Conservation (phyloP, 37 sponge, comb jelly and placozoan genomes). For the Agelas oroides region DNA sequence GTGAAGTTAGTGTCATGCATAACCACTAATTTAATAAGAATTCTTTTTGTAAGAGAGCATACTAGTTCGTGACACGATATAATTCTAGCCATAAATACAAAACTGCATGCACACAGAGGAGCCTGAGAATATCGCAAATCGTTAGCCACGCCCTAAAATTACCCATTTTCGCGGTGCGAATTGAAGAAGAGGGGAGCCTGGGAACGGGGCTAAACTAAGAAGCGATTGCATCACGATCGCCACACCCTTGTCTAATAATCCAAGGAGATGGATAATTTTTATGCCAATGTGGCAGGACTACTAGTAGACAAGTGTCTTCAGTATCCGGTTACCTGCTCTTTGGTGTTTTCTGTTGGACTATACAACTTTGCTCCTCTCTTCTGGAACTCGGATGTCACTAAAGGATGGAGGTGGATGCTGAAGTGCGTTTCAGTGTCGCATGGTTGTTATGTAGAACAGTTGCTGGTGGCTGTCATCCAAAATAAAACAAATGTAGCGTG, state of each 20-base stretch:
- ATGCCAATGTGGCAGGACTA: neutral
- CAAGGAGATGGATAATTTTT: neutral
- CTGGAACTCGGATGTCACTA: neutral
- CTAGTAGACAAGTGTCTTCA: slow-evolving; percentile 11
- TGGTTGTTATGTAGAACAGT: neutral
- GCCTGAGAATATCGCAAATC: too few relatives aligned
- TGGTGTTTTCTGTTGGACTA: neutral
- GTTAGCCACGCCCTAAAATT: too few relatives aligned
- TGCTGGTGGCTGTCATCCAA: neutral
- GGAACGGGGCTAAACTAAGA: too few relatives aligned
- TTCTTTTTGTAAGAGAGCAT: too few relatives aligned
- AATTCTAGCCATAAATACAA: too few relatives aligned
- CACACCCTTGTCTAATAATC: neutral
- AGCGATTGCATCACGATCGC: neutral
- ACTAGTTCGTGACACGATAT: too few relatives aligned
- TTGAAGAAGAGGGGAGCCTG: too few relatives aligned
- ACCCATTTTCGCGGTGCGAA: too few relatives aligned
- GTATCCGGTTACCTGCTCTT: slow-evolving; percentile 7
- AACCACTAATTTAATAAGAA: too few relatives aligned
- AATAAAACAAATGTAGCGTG: neutral
- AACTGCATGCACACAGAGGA: too few relatives aligned
- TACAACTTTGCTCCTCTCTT: slow-evolving; percentile 1
- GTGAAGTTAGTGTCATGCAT: too few relatives aligned
- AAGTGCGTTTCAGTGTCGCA: neutral
- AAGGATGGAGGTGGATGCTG: neutral